A percentile compares a stretch with the other conserved stretches of the same genome.
Conservation (phyloP, 2,797 vertebrate genomes). For the Alfaro cultratus region DNA sequence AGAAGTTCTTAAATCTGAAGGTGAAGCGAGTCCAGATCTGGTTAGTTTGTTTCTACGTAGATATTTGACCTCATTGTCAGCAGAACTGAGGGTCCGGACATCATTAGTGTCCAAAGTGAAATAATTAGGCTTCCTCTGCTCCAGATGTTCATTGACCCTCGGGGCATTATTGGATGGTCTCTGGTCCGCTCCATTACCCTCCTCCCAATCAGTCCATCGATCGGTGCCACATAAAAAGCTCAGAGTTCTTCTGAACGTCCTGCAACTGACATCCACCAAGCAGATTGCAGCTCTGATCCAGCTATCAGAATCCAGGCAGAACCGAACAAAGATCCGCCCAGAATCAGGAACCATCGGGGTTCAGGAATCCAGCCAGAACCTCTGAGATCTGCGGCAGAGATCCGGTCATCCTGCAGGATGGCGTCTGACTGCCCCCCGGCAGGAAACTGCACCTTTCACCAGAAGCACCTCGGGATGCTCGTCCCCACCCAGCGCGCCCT, state of each 20-base stretch:
- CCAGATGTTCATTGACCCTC: constrained; percentile 20
- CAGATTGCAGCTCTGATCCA: accelerated
- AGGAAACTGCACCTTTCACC: constrained; percentile 14
- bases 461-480: neutral
- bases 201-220: neutral
- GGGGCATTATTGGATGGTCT: constrained; percentile 4
- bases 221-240: constrained; percentile 12
- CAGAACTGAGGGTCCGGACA: neutral
- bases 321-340: neutral
- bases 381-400: neutral
- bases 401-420: neutral
- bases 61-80: neutral
- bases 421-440: constrained; percentile 9
- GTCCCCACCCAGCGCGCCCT: constrained; percentile 3
- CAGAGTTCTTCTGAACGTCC: neutral
- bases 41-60: neutral
- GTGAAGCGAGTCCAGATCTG: neutral
- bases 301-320: accelerated
- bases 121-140: constrained; percentile 16
- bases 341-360: neutral
- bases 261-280: neutral
- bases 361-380: neutral
- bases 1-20: neutral
- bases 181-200: neutral
- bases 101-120: neutral